Evolutionary conservation across 2,888 invertebrate genomes (phyloP).

Genomic region (Buathra laborator): DNA sequence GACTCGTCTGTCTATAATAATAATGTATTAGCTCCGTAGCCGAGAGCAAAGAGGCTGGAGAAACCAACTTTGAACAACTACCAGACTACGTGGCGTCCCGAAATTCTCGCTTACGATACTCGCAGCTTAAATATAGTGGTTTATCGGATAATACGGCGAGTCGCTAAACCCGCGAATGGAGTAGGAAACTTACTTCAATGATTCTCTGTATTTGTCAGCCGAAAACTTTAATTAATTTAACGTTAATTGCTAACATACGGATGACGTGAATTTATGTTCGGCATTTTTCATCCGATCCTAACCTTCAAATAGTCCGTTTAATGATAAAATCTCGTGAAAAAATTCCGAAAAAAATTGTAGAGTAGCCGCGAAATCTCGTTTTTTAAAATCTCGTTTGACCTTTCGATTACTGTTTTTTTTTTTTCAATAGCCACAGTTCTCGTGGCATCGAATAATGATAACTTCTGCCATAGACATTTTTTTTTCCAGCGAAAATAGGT

Average conservation of each 20-base stretch:
- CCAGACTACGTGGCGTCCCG: constrained; percentile 27
- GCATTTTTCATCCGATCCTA: no score
- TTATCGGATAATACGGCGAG: not conserved
- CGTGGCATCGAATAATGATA: no score
- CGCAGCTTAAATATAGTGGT: not conserved
- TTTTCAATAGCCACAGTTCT: no score
- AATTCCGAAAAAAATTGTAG: no score
- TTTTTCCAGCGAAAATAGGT: no score
- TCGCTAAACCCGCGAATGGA: not conserved
- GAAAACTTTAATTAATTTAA: not conserved
- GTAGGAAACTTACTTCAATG: not conserved
- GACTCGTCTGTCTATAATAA: constrained; percentile 15
- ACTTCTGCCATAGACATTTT: no score
- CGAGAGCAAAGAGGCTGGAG: constrained; percentile 4
- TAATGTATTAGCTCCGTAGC: not conserved
- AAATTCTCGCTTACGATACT: not conserved
- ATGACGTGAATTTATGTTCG: no score
- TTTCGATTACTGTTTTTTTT: no score
- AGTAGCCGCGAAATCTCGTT: no score
- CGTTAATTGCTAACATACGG: not conserved
- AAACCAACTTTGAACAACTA: not conserved
- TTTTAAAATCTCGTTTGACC: no score
- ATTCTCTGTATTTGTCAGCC: not conserved
- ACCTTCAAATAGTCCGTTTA: no score
- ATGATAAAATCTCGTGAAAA: no score